Evolutionary conservation across 2,113 vertebrate species (phyloP).

Genomic region (Xenopus laevis): DNA sequence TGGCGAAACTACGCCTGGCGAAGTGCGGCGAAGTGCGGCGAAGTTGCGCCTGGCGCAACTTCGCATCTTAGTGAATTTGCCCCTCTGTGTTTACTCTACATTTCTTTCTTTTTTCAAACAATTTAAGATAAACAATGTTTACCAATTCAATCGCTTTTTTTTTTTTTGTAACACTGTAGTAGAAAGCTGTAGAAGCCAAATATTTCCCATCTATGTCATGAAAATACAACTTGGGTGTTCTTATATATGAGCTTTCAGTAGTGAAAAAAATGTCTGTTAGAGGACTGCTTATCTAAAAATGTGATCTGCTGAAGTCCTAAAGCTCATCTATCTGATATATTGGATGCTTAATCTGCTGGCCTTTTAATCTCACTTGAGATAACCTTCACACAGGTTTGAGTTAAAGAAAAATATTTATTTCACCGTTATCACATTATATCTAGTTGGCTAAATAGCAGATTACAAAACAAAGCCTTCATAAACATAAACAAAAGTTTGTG

Average conservation of each 20-base stretch:
- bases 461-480: not conserved
- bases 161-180: not conserved
- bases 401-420: constrained; percentile 44
- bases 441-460: not conserved
- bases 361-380: constrained; percentile 47
- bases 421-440: constrained; percentile 22
- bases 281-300: constrained; percentile 43
- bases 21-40: no score
- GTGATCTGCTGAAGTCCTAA: constrained; percentile 37
- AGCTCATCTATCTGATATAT: constrained; percentile 43
- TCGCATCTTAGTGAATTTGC: no score
- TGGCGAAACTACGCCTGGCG: no score
- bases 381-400: constrained; percentile 42
- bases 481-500: not conserved
- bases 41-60: no score
- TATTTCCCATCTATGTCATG: constrained; percentile 1
- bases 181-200: not conserved
- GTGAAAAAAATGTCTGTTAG: constrained; percentile 26
- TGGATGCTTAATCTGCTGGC: constrained; percentile 42
- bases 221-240: constrained; percentile 28
- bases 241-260: constrained; percentile 33
- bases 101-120: no score
- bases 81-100: no score
- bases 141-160: no score
- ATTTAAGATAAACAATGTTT: no score